Evolutionary conservation across 2,797 vertebrate species (phyloP).

Genomic region (Acomys russatus): DNA sequence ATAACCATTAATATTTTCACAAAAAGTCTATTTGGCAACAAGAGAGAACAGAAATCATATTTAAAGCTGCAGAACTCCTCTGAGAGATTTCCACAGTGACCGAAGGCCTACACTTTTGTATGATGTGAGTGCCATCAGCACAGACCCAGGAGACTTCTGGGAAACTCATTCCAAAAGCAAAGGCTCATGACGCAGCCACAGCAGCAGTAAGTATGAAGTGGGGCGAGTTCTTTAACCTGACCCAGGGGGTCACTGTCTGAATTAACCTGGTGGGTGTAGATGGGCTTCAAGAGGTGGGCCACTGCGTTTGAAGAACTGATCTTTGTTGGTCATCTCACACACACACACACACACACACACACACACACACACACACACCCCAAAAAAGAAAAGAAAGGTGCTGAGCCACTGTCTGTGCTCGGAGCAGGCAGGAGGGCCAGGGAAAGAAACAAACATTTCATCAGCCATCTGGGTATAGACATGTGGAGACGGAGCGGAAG

Average conservation of each 20-base stretch:
- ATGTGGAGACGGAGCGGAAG: neutral
- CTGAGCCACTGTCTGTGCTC: neutral
- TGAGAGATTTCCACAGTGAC: neutral
- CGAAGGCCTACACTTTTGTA: neutral
- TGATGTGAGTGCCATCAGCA: neutral
- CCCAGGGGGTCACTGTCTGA: neutral
- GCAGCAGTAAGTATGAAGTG: neutral
- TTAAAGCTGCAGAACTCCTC: neutral
- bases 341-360: too few species aligned
- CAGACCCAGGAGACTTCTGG: neutral
- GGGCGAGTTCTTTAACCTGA: neutral
- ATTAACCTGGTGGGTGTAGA: neutral
- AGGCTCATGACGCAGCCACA: neutral
- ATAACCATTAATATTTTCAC: neutral
- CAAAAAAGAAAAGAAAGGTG: constrained; percentile 22
- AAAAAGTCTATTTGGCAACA: neutral
- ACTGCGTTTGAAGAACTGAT: constrained; percentile 24
- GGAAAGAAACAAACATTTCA: neutral
- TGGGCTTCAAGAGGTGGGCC: neutral
- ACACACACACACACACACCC: too few species aligned
- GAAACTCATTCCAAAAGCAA: neutral
- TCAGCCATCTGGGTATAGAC: neutral
- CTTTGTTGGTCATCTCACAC: neutral
- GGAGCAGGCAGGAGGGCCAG: neutral
- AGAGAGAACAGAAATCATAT: constrained; percentile 6